Conservation (phyloP, 2,888 invertebrate genomes). For the Balanococcus diminutus region DNA sequence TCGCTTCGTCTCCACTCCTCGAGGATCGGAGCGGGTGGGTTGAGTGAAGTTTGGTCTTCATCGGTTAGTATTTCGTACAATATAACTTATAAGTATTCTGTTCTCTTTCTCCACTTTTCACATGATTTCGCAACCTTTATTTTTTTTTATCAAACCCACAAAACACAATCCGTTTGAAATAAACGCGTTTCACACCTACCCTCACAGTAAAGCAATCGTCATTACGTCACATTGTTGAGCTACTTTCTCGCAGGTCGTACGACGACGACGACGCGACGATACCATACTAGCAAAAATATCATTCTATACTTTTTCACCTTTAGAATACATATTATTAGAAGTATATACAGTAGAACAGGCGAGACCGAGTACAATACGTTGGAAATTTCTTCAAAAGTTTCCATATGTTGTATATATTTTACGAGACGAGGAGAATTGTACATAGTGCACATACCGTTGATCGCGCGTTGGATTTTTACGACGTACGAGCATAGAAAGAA, state of each 20-base stretch:
- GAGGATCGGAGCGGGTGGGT: background rate
- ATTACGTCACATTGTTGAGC: background rate
- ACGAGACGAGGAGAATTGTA: background rate
- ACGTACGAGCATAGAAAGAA: background rate
- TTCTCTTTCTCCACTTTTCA: conserved; percentile 5
- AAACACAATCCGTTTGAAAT: background rate
- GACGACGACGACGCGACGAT: background rate
- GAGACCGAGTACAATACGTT: too few species aligned
- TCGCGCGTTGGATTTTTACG: too few species aligned
- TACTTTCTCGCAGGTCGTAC: background rate
- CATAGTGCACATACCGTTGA: background rate
- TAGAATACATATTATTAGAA: background rate
- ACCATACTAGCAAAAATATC: background rate
- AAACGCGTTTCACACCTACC: conserved; percentile 21
- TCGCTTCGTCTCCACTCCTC: background rate
- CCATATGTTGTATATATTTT: background rate
- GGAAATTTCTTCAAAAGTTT: background rate
- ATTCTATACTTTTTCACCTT: background rate
- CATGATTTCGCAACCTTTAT: conserved; percentile 21
- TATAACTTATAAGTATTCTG: background rate
- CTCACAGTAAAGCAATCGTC: background rate
- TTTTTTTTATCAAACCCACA: conserved; percentile 1
- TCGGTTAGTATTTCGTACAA: background rate
- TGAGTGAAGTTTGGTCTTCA: too few species aligned
- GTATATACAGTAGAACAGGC: too few species aligned